Conservation (phyloP, 2,888 invertebrate genomes). For the Pterostichus niger region DNA sequence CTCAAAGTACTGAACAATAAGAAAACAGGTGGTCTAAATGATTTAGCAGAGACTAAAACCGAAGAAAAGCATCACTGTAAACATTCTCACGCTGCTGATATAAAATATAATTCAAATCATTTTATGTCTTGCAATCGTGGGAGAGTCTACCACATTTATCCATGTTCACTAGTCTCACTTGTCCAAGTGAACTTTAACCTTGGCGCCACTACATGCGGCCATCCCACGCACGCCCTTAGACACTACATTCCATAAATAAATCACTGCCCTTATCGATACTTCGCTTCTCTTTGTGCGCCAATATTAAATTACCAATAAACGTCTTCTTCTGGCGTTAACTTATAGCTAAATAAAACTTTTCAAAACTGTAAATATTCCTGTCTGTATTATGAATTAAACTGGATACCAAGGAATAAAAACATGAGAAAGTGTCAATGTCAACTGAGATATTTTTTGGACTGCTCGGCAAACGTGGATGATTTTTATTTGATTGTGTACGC, state of each 20-base stretch:
- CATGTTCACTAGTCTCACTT: neutral
- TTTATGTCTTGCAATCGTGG: neutral
- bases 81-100: neutral
- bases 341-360: slow-evolving; percentile 48
- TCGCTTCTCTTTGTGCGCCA: slow-evolving; percentile 25
- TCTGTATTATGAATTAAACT: slow-evolving; percentile 43
- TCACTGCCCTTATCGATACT: slow-evolving; percentile 49
- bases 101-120: slow-evolving; percentile 4
- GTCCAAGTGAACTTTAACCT: slow-evolving; percentile 44
- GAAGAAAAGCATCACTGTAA: neutral
- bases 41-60: too few relatives aligned
- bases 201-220: slow-evolving; percentile 13
- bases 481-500: slow-evolving; percentile 36
- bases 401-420: slow-evolving; percentile 31
- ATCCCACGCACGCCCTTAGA: neutral
- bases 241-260: slow-evolving; percentile 49
- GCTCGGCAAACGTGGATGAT: neutral
- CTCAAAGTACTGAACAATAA: too few relatives aligned
- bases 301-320: slow-evolving; percentile 62
- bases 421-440: slow-evolving; percentile 22
- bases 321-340: slow-evolving; percentile 40
- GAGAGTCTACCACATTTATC: too few relatives aligned
- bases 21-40: too few relatives aligned
- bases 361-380: slow-evolving; percentile 49
- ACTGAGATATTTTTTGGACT: slow-evolving; percentile 14